These are phyloP conservation scores for Lepilemur septentrionalis DNA, from an alignment of 2,797 vertebrate species.

Conservation along the genomic window DNA sequence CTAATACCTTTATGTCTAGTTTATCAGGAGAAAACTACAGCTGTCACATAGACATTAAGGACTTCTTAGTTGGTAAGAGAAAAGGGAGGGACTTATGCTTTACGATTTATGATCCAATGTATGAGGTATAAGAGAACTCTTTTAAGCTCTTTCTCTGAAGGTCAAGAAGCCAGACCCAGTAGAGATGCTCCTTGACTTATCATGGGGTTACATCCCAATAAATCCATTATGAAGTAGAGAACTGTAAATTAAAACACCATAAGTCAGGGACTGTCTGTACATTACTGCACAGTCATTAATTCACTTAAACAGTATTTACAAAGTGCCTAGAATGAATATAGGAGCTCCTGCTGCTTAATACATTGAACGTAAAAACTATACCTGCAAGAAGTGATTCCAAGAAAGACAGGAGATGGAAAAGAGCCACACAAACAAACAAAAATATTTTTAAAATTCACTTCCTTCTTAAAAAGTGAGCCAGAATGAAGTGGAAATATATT, in stretches of 20 bases:
- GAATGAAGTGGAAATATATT: neutral
- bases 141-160: neutral
- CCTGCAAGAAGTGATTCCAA: neutral
- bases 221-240: neutral
- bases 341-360: neutral
- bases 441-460: neutral
- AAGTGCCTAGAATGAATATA: neutral
- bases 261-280: neutral
- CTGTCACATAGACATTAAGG: neutral
- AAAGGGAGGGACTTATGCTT: neutral
- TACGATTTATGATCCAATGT: neutral
- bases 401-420: neutral
- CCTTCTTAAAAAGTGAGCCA: neutral
- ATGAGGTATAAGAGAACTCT: neutral
- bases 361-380: neutral
- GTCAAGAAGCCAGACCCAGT: neutral
- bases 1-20: neutral
- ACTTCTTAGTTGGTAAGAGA: neutral
- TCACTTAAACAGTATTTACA: constrained; percentile 14
- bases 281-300: neutral
- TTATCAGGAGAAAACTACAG: neutral
- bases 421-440: neutral
- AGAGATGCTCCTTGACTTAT: neutral
- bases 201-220: neutral
- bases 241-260: neutral